Percentiles rank a stretch among this genome's conserved stretches.
These are phyloP conservation scores for Propithecus coquereli DNA, from an alignment of 2,113 vertebrate genomes.

Conservation along the genomic window DNA sequence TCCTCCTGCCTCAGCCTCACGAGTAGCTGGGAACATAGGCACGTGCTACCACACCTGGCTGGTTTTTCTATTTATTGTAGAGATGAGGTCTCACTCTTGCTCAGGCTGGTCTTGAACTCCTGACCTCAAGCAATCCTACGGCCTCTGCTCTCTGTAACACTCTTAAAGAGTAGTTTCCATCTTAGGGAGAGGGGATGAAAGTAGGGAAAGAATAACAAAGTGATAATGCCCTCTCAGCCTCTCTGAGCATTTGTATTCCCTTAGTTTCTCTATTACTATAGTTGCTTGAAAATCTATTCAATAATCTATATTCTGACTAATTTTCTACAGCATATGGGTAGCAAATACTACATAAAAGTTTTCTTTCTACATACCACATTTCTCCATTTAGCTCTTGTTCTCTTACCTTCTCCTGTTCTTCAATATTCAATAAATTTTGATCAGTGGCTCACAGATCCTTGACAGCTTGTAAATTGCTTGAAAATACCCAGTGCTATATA, in stretches of 20 bases:
- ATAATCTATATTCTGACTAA: not conserved
- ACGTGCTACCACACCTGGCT: no score
- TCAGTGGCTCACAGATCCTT: not conserved
- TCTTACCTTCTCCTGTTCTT: slow-evolving; percentile 26
- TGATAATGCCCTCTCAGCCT: not conserved
- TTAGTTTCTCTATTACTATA: not conserved
- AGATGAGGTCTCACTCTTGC: no score
- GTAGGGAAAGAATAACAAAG: not conserved
- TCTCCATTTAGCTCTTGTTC: slow-evolving; percentile 15
- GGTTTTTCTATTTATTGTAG: no score
- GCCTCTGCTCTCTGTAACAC: not conserved
- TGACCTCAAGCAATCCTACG: no score
- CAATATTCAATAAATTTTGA: slow-evolving; percentile 54
- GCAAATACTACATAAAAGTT: not conserved
- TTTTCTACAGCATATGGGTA: not conserved
- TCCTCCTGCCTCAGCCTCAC: no score
- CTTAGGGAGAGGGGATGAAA: not conserved
- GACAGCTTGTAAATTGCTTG: slow-evolving; percentile 49
- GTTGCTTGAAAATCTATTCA: slow-evolving; percentile 1
- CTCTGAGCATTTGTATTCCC: not conserved
- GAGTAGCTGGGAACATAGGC: no score
- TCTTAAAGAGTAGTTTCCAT: not conserved
- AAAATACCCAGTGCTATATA: not conserved
- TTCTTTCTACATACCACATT: slow-evolving; percentile 17
- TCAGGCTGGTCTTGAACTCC: no score